Evolutionary conservation across 2,113 vertebrate genomes (phyloP), one percentile per base, ranked within the genome.

Genomic region (Ceratotherium simum): DNA sequence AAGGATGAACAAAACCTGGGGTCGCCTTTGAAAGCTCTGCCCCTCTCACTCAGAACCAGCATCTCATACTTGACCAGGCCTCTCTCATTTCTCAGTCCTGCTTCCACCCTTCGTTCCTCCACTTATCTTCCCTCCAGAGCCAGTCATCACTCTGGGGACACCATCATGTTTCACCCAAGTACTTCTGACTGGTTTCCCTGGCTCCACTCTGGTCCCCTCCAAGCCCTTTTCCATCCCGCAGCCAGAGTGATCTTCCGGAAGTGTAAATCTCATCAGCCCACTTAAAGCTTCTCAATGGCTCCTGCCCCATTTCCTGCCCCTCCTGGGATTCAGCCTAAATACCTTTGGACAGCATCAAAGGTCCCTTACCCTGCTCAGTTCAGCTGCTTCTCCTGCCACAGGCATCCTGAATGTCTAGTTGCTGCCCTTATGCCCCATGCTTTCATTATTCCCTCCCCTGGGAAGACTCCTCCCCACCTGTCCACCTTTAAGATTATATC

Each of bases 151-250:
- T 54, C 21, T 65, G 16, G 65, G 20, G 67, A 27, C 29, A 29
- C 25, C 2, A 25, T 33, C 23, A 7, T 11, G 4, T 7, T 9
- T 69, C 2, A 1, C 8, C 42, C 6, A 2, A 31, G 13, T 16
- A 25, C 78, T 14, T 23, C 92, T 73, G 33, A 60, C 73, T 83
- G 20, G 51, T 23, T 79, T 89, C 65, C 21, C 9, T 33, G 16
- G 10, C 56, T 93, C 25, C 25, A 2, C 46, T 20, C 70, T 46
- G 21, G 23, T 46, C 10, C 72, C 23, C 11, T 62, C 36, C 3
- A 39, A 79, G 36, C 48, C n/a, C 8, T 16, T 76, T 42, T 86
- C n/a, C 62, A n/a, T 10, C 21, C 36, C 25, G 54, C 72, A 56
- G 33, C 21, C 33, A 42, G 42, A 69, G 33, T 5, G 16, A 4